Evolutionary conservation across 1,140 invertebrate species (phyloP), one percentile per base, ranked within the genome.

Genomic region (Caenorhabditis remanei): DNA sequence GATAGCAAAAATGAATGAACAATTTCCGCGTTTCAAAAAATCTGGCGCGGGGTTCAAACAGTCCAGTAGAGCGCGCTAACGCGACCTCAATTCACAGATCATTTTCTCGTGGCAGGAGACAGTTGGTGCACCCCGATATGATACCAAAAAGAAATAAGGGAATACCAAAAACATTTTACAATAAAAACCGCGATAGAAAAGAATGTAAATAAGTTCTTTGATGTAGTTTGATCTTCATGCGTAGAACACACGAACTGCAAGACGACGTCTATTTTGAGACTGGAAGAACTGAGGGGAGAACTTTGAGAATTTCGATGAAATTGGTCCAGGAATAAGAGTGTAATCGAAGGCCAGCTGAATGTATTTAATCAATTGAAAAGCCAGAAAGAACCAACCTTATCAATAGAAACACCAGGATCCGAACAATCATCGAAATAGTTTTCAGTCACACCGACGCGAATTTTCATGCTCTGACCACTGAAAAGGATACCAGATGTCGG

Each of bases 231-330:
- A 40, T 16, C 14, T 7, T 79, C n/a, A 79, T 13, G 24, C 46
- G 11, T 79, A 79, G 71, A 50, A 79, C 7, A 79, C 71, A 50
- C 71, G 71, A 50, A 79, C 53, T 19, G 71, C 71, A 13, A 79
- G 40, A 13, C 71, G 71, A 13, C 46, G 43, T 79, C n/a, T 41
- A 46, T 50, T 53, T 21, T 79, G 71, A 11, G 71, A 79, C 19
- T 79, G 46, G 46, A 79, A 79, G 14, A 79, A 79, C 4, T 32
- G 9, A 13, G 71, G n/a, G 13, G 71, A 79, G 41, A 79, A 48
- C 5, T 32, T 79, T 1, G 71, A 50, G 21, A 21, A 79, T n/a
- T 16, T 21, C 4, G n/a, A 46, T 19, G 67, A 46, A 13, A 14
- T 1, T 40, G 41, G 46, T 46, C 46, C 46, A 50, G 71, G n/a